Base-by-base conservation (phyloP, 2,113 vertebrate genomes). In the Accipiter cooperii region DNA sequence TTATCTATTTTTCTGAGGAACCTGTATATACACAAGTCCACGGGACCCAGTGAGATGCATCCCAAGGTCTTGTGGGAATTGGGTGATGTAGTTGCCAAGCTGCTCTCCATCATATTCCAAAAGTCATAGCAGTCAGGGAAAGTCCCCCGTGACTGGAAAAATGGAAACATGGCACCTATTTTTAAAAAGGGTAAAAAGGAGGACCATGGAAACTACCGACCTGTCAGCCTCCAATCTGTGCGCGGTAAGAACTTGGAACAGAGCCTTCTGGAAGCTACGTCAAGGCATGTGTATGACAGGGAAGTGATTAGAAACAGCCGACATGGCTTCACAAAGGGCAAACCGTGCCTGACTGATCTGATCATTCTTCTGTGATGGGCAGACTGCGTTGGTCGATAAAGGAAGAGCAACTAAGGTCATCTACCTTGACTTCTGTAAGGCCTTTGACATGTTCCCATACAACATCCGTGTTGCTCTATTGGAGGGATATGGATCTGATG, bases 41-140 rank as follows among this genome's bases (percentile, higher is more conserved):
- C 3, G 2, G 36, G 8, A 29, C 14, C 3, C 7, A 1, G 20
- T 0, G 0, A 61, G 4, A 47, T 65, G 3, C 21, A 66, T 22
- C 17, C 3, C 22, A 79, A 17, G 5, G 6, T 52, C 61, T 47
- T 75, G 38, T 86, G 19, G 13, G 7, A 91, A 46, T 8, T 42
- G 31, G 8, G 8, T 82, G 8, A 42, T 42, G 16, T 5, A 79
- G 22, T 31, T 75, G 10, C 10, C 51, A n/a, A 17, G 33, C 3
- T 86, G 25, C 6, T 49, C 4, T 75, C 25, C 8, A 40, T 14
- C 9, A 6, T 29, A 46, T 51, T 58, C 5, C 73, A 86, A 74
- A 91, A 42, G 31, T 25, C 46, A 24, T 6, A 46, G 14, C 25
- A 36, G 8, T 78, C 13, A 42, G 8, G 8, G 10, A 71, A 94